Evolutionary conservation across 2,797 vertebrate genomes (phyloP).

Genomic region (Denticeps clupeoides): DNA sequence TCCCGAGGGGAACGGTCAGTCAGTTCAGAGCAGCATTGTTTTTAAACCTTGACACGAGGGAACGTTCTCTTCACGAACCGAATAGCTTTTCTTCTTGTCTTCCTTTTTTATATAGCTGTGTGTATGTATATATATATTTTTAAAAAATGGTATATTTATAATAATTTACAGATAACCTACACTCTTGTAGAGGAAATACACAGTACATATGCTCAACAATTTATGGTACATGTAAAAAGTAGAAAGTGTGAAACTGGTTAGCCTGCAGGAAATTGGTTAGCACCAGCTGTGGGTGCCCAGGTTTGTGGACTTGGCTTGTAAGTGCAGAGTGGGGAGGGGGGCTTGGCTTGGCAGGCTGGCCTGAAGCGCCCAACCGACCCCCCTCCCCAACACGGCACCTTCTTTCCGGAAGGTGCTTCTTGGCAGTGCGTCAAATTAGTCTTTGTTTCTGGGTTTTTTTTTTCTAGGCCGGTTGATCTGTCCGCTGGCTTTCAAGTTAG

Average conservation of each 20-base stretch:
- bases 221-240: constrained; percentile 86
- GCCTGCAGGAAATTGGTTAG: constrained; percentile 44
- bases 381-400: constrained; percentile 4
- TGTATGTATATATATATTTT: constrained; percentile 30
- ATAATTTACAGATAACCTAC: constrained; percentile 94
- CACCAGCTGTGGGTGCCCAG: constrained; percentile 48
- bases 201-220: constrained; percentile 77
- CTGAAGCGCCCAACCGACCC: constrained; percentile 3
- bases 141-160: constrained; percentile 86
- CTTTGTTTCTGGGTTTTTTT: constrained; percentile 26
- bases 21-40: constrained; percentile 73
- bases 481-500: constrained; percentile 29
- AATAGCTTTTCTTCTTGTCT: constrained; percentile 66
- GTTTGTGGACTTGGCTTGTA: constrained; percentile 26
- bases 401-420: constrained; percentile 41
- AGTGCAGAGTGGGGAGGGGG: constrained; percentile 6
- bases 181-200: constrained; percentile 84
- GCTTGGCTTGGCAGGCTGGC: constrained; percentile 8
- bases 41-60: constrained; percentile 69
- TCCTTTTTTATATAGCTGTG: constrained; percentile 52
- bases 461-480: constrained; percentile 33
- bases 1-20: constrained; percentile 47
- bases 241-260: constrained; percentile 55
- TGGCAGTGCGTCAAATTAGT: constrained; percentile 60
- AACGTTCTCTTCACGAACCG: constrained; percentile 75